Evolutionary conservation across 1,140 invertebrate genomes (phyloP).

Genomic region (Euschistus heros): DNA sequence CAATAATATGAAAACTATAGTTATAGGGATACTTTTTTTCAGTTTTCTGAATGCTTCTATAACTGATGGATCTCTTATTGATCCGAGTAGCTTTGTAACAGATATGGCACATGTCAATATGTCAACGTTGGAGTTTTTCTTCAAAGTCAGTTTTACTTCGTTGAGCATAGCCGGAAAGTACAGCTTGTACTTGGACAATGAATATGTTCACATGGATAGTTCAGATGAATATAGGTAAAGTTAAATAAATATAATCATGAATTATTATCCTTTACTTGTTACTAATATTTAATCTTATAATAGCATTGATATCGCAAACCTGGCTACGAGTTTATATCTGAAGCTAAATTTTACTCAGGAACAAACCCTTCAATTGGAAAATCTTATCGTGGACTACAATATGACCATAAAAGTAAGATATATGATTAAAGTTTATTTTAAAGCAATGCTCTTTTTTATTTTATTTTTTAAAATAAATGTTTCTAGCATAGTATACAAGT

Average conservation of each 20-base stretch:
- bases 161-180: neutral
- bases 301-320: neutral
- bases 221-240: neutral
- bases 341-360: neutral
- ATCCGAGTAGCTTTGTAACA: neutral
- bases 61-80: neutral
- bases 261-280: too few relatives aligned
- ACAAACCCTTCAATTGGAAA: neutral
- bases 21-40: neutral
- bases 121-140: neutral
- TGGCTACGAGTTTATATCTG: neutral
- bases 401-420: neutral
- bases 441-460: too few relatives aligned
- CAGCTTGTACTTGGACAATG: neutral
- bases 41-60: slow-evolving; percentile 2
- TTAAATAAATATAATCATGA: neutral
- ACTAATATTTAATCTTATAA: neutral
- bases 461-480: too few relatives aligned
- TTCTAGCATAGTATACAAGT: too few relatives aligned
- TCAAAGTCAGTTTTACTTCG: neutral
- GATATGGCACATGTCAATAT: neutral
- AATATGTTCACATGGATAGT: neutral
- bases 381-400: neutral
- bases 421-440: neutral
- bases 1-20: too few relatives aligned